Percentiles rank a stretch among this genome's conserved stretches.
Evolutionary conservation across 2,888 invertebrate genomes (phyloP).

Genomic region (Drosophila pegasa): DNA sequence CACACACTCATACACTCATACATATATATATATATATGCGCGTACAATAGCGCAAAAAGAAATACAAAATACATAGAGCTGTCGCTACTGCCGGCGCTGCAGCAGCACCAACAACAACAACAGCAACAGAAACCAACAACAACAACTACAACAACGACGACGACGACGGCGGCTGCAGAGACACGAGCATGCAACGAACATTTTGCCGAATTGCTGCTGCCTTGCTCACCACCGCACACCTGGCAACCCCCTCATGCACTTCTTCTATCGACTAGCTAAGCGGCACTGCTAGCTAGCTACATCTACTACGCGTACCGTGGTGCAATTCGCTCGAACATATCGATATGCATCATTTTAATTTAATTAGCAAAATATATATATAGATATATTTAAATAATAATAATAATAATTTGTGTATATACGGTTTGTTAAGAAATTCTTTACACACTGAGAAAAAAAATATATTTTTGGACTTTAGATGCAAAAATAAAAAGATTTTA

Average conservation of each 20-base stretch:
- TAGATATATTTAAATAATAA: too few species aligned
- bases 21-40: too few species aligned
- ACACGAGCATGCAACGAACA: conserved; percentile 66
- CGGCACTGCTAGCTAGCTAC: conserved; percentile 50
- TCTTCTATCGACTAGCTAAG: conserved; percentile 58
- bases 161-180: conserved; percentile 34
- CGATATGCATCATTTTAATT: neutral
- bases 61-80: conserved; percentile 56
- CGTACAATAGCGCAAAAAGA: conserved; percentile 54
- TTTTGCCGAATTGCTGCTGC: conserved; percentile 67
- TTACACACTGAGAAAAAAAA: too few species aligned
- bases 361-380: neutral
- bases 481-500: too few species aligned
- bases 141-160: conserved; percentile 43
- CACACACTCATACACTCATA: neutral
- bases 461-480: too few species aligned
- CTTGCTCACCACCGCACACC: conserved; percentile 46
- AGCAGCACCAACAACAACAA: conserved; percentile 37
- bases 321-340: neutral
- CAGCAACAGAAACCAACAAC: conserved; percentile 45
- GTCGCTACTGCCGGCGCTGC: conserved; percentile 39
- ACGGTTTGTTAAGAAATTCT: too few species aligned
- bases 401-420: too few species aligned
- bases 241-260: conserved; percentile 56
- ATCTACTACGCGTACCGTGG: conserved; percentile 50